Conservation (phyloP, 2,113 vertebrate genomes). For the Corythaeola cristata region DNA sequence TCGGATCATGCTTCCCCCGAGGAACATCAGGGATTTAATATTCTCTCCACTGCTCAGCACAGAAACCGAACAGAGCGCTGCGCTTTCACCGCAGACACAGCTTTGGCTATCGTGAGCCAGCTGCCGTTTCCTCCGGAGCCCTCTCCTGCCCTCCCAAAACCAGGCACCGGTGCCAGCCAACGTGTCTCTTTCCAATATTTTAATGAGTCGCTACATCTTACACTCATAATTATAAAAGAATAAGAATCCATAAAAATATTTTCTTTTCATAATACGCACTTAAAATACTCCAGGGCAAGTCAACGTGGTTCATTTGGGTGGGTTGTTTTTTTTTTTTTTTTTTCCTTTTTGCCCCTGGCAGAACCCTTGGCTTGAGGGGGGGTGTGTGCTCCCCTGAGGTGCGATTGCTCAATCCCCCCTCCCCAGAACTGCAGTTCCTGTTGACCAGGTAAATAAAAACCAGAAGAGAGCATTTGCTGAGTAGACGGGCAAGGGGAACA, state of each 20-base stretch:
- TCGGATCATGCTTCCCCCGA: background rate
- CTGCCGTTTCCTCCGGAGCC: background rate
- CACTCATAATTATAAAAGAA: conserved; percentile 89
- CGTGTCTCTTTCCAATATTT: conserved; percentile 69
- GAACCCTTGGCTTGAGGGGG: conserved; percentile 56
- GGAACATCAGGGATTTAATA: conserved; percentile 5
- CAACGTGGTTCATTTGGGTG: conserved; percentile 64
- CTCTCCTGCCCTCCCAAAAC: background rate
- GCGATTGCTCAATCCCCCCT: conserved; percentile 20
- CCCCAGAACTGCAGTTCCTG: conserved; percentile 45
- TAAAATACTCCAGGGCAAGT: conserved; percentile 84
- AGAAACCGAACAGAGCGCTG: background rate
- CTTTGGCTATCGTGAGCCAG: background rate
- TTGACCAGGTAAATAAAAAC: conserved; percentile 40
- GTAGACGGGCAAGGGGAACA: background rate
- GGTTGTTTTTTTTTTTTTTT: background rate
- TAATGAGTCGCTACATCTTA: conserved; percentile 85
- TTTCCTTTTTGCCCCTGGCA: conserved; percentile 19
- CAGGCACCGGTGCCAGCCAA: background rate
- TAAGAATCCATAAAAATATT: conserved; percentile 98
- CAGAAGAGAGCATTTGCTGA: conserved; percentile 30
- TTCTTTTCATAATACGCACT: conserved; percentile 93
- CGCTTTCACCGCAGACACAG: background rate
- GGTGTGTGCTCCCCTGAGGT: conserved; percentile 61
- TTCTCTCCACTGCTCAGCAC: background rate